These are phyloP conservation scores for Mayetiola destructor DNA, from an alignment of 2,888 invertebrate genomes.

Conservation along the genomic window DNA sequence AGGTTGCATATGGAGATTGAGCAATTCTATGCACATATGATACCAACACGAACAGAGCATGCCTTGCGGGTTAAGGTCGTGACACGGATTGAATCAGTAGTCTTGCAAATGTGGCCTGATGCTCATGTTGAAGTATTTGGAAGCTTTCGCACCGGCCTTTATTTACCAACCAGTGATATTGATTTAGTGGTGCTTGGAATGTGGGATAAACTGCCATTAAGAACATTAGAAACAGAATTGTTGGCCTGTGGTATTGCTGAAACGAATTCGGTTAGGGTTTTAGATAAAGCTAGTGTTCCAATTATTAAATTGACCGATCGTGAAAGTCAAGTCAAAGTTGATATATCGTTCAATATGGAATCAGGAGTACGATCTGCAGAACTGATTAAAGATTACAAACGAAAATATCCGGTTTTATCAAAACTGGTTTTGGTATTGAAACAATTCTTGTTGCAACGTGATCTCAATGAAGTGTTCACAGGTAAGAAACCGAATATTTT, in stretches of 20 bases:
- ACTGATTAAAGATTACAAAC: conserved; percentile 82
- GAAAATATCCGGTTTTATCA: conserved; percentile 75
- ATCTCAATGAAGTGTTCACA: conserved; percentile 98
- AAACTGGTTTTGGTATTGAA: conserved; percentile 94
- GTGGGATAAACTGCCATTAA: conserved; percentile 82
- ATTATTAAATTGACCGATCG: conserved; percentile 93
- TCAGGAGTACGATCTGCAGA: conserved; percentile 95
- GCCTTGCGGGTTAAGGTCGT: conserved; percentile 78
- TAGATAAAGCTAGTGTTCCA: conserved; percentile 96
- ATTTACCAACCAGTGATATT: conserved; percentile 87
- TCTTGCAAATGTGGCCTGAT: conserved; percentile 80
- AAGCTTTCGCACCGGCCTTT: conserved; percentile 92
- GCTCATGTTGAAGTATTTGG: conserved; percentile 96
- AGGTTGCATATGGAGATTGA: conserved; percentile 95
- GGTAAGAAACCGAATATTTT: conserved; percentile 29
- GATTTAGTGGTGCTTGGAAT: conserved; percentile 59
- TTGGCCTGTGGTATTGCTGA: conserved; percentile 81
- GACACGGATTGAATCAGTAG: conserved; percentile 72
- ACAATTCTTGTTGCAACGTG: conserved; percentile 94
- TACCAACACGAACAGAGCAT: conserved; percentile 84
- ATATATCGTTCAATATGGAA: conserved; percentile 98
- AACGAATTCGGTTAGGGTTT: conserved; percentile 79
- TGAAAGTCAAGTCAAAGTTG: conserved; percentile 71
- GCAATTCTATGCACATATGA: conserved; percentile 91
- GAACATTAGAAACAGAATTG: conserved; percentile 81